Evolutionary conservation across 2,888 invertebrate genomes (phyloP).

Genomic region (Sisyra nigra): DNA sequence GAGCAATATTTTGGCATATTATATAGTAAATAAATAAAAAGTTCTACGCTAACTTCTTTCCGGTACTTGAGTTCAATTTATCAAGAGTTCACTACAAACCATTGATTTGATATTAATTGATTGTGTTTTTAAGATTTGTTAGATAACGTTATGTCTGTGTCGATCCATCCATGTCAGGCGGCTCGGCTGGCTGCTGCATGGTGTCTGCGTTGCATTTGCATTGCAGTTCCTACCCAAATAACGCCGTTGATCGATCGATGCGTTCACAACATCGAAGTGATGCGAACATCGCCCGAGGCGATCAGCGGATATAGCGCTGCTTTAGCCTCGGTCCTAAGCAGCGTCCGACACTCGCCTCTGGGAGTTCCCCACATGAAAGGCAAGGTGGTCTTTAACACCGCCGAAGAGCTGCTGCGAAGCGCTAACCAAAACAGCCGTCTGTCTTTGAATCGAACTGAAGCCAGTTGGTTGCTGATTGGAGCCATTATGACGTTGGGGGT

Average conservation of each 20-base stretch:
- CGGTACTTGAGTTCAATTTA: no score
- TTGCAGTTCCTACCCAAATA: conserved; percentile 87
- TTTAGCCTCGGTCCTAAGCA: conserved; percentile 83
- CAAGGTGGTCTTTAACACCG: conserved; percentile 93
- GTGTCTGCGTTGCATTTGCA: conserved; percentile 82
- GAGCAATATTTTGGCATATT: no score
- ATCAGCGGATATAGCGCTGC: conserved; percentile 82
- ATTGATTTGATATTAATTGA: no score
- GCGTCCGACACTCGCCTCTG: conserved; percentile 74
- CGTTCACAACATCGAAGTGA: conserved; percentile 73
- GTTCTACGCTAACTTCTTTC: no score
- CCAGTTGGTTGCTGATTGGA: conserved; percentile 94
- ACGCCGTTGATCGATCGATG: conserved; percentile 86
- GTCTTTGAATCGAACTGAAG: conserved; percentile 87
- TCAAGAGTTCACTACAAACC: no score
- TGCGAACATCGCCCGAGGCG: conserved; percentile 78
- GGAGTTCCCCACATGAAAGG: conserved; percentile 95
- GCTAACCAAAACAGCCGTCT: conserved; percentile 94
- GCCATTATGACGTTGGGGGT: conserved; percentile 91
- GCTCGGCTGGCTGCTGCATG: conserved; percentile 89
- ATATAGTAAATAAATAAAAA: no score
- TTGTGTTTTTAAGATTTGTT: conserved; percentile 43
- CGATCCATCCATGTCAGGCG: conserved; percentile 88
- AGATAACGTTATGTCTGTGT: conserved; percentile 64
- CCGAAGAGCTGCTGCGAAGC: conserved; percentile 88